Evolutionary conservation across 2,888 invertebrate species (phyloP), one percentile per base, ranked within the genome.

Genomic region (Diabrotica balteata): DNA sequence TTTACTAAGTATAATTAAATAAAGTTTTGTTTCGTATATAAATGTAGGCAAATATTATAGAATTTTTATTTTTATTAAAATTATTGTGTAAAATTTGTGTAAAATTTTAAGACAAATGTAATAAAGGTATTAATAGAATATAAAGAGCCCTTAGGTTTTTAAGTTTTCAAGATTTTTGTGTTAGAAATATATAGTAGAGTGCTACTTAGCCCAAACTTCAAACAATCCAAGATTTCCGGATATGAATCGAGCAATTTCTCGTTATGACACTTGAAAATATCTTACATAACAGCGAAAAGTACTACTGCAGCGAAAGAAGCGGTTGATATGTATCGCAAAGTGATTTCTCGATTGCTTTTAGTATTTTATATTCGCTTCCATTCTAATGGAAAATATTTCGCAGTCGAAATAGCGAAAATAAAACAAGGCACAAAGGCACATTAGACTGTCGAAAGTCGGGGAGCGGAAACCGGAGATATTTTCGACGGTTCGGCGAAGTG

Each of bases 331-430:
- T 45, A 59, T 67, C 49, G 44, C 63, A 47, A 63, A 63, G 53
- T 54, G 59, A 63, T 57, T 67, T 54, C 49, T 58, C 61, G 58
- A 66, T 66, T 51, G 66, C 66, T 50, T 66, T 60, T 44, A 62
- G 65, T 44, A 61, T 66, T 51, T 66, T 11, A 55, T 66, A 46
- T 54, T 10, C 55, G 45, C 10, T 51, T 60, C 42, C 54, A 55
- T 66, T 54, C 55, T 60, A 57, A 66, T 61, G 58, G 59, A 57
- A 67, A 53, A 62, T 67, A 53, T 67, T 59, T 62, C 62, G 47
- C 32, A 42, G 52, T 66, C 50, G 32, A 45, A 49, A 51, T 57
- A 52, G 7, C 11, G 17, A 45, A 62, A 53, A 52, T 59, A 50
- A 60, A 63, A 63, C 10, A 55, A 52, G 42, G 22, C 44, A 45